These are phyloP conservation scores for Pyrochroa serraticornis DNA, from an alignment of 2,888 invertebrate species.

Conservation along the genomic window DNA sequence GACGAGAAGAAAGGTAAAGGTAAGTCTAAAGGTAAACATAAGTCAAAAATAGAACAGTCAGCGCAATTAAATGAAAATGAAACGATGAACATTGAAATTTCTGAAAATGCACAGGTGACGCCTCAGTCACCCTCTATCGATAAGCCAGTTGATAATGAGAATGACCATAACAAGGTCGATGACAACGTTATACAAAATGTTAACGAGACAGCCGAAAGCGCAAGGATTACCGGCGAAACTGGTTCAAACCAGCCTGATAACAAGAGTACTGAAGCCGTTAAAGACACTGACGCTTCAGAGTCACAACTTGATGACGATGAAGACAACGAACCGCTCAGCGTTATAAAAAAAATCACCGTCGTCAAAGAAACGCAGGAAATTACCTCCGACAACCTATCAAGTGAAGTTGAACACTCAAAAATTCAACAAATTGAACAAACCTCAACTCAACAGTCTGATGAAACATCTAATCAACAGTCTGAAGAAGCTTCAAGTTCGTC, in stretches of 20 bases:
- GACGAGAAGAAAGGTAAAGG: conserved; percentile 55
- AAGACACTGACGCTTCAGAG: conserved; percentile 14
- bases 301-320: conserved; percentile 16
- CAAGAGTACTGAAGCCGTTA: conserved; percentile 16
- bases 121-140: conserved; percentile 55
- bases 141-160: conserved; percentile 48
- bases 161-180: conserved; percentile 29
- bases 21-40: conserved; percentile 59
- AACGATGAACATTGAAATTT: conserved; percentile 51
- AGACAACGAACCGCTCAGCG: conserved; percentile 17
- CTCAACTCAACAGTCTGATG: no score
- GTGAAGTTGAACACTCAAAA: conserved; percentile 47
- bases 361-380: conserved; percentile 36
- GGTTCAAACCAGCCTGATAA: conserved; percentile 8
- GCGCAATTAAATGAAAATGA: conserved; percentile 48
- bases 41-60: conserved; percentile 52
- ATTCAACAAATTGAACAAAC: conserved; percentile 17
- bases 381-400: no score
- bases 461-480: no score
- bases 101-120: conserved; percentile 58
- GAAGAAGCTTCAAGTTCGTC: no score
- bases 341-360: neutral
- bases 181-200: conserved; percentile 27
- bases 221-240: conserved; percentile 5
- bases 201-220: conserved; percentile 21